phyloP scores from a whole-genome alignment of 2,888 invertebrate genomes.

The Sicus ferrugineus region DNA sequence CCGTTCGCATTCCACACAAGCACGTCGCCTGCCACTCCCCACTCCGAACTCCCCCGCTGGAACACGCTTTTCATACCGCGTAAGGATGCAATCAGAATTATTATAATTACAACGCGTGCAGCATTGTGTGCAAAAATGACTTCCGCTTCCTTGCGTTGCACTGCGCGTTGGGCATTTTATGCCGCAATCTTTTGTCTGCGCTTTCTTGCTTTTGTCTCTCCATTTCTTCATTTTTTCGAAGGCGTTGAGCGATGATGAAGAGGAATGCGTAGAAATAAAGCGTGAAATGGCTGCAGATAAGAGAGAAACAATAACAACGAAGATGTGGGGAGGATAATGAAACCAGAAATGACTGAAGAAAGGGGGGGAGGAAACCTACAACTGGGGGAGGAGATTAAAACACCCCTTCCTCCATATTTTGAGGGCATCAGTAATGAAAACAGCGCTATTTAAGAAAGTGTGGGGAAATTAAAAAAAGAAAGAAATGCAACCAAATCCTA shows the following conservation, averaged over 20 bases:
- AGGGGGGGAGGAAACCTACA: neutral
- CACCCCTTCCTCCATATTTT: no score
- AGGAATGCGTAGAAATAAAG: conserved; percentile 1
- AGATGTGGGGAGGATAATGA: conserved; percentile 17
- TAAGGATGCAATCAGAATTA: conserved; percentile 56
- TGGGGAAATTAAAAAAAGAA: no score
- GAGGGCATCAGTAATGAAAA: no score
- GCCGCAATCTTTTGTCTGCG: conserved; percentile 17
- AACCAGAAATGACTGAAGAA: neutral
- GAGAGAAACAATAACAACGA: neutral
- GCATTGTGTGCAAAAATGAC: conserved; percentile 58
- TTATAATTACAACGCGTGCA: conserved; percentile 58
- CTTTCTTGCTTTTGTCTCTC: neutral
- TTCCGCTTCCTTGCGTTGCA: conserved; percentile 55
- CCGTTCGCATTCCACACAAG: no score
- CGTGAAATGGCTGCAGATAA: neutral
- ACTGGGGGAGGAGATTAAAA: no score
- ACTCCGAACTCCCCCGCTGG: no score
- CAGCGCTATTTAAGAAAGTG: no score
- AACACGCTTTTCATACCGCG: no score
- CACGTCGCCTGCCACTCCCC: no score
- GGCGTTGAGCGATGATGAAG: conserved; percentile 28
- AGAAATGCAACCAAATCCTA: no score
- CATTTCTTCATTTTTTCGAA: neutral
- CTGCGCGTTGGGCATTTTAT: conserved; percentile 27